Conservation (phyloP, 2,888 invertebrate species). For the Netelia virgata region DNA sequence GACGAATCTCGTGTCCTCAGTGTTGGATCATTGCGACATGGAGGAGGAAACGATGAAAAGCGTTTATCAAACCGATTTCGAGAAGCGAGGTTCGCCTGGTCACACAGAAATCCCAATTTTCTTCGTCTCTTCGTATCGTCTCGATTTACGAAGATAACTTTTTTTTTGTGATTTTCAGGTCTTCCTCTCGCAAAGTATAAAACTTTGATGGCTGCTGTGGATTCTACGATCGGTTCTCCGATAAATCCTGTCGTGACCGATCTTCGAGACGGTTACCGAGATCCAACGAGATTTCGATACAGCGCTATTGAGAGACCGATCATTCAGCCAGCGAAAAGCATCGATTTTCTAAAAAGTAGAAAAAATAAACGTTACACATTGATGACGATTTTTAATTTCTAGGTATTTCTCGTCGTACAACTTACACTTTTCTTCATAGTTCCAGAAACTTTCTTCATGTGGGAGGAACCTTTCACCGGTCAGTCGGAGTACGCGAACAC, state of each 20-base stretch:
- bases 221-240: slow-evolving; percentile 87
- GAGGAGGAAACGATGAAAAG: slow-evolving; percentile 88
- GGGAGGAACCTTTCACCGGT: slow-evolving; percentile 87
- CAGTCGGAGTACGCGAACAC: slow-evolving; percentile 88
- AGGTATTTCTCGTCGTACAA: background rate
- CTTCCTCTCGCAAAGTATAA: slow-evolving; percentile 86
- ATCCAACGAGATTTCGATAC: slow-evolving; percentile 87
- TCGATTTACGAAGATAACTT: background rate
- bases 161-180: slow-evolving; percentile 75
- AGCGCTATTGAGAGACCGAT: slow-evolving; percentile 86
- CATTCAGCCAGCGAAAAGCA: slow-evolving; percentile 85
- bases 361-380: background rate
- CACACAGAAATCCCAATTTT: background rate
- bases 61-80: slow-evolving; percentile 88
- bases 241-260: slow-evolving; percentile 87
- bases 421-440: slow-evolving; percentile 76
- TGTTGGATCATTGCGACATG: slow-evolving; percentile 88
- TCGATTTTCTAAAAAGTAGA: slow-evolving; percentile 71
- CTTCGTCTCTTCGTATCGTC: background rate
- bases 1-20: slow-evolving; percentile 75
- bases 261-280: slow-evolving; percentile 87
- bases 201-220: slow-evolving; percentile 87
- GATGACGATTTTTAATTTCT: background rate
- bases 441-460: slow-evolving; percentile 86
- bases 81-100: slow-evolving; percentile 86